These are phyloP conservation scores for Vanessa atalanta DNA, from an alignment of 1,140 invertebrate species.

Conservation along the genomic window DNA sequence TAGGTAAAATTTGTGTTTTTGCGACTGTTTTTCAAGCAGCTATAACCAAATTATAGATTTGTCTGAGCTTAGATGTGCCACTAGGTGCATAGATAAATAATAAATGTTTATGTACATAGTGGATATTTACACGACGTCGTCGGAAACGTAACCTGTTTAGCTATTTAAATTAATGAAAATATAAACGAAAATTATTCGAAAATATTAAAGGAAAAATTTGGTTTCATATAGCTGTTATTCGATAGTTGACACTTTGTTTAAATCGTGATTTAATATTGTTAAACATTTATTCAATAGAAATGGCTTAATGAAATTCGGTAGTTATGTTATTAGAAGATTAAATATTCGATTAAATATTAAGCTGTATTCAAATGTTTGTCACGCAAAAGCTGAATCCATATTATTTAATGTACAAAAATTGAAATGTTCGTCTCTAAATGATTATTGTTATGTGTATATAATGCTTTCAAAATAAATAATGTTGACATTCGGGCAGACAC, in stretches of 20 bases:
- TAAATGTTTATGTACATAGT: slow-evolving; percentile 50
- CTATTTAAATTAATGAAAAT: slow-evolving; percentile 31
- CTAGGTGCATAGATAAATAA: slow-evolving; percentile 52
- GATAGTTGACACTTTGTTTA: slow-evolving; percentile 24
- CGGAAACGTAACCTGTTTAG: slow-evolving; percentile 38
- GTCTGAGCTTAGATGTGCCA: slow-evolving; percentile 47
- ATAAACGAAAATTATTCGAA: slow-evolving; percentile 26
- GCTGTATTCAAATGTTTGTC: slow-evolving; percentile 12
- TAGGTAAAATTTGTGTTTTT: slow-evolving; percentile 9
- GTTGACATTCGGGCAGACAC: slow-evolving; percentile 18
- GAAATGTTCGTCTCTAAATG: slow-evolving; percentile 45
- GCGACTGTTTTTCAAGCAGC: slow-evolving; percentile 35
- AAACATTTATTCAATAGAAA: slow-evolving; percentile 19
- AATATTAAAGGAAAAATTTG: slow-evolving; percentile 24
- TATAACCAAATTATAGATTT: slow-evolving; percentile 53
- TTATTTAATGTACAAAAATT: slow-evolving; percentile 49
- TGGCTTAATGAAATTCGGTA: neutral
- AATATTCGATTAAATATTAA: slow-evolving; percentile 36
- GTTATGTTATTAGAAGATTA: slow-evolving; percentile 32
- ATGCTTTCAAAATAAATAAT: slow-evolving; percentile 62
- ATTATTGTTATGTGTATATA: slow-evolving; percentile 77
- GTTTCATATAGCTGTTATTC: slow-evolving; percentile 28
- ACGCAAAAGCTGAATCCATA: slow-evolving; percentile 24
- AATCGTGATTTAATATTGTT: slow-evolving; percentile 16
- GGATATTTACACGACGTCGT: slow-evolving; percentile 38